Base-by-base conservation (phyloP, 2,113 vertebrate species). In the Zingel zingel region DNA sequence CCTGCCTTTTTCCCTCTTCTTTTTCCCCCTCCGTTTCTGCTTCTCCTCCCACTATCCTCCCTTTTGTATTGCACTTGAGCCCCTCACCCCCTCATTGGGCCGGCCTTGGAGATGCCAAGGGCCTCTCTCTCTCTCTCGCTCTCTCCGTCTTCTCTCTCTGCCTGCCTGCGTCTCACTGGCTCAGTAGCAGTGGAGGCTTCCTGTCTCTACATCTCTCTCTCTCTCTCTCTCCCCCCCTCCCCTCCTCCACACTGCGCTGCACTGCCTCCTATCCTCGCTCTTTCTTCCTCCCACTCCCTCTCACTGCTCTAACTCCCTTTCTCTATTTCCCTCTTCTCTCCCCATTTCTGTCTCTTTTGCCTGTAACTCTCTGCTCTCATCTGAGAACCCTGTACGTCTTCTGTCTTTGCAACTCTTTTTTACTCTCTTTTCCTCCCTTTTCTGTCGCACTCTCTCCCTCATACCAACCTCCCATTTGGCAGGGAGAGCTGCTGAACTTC, bases 241-340 rank as follows among this genome's bases (percentile, higher is more conserved):
- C 78, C 77, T 77, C 33, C 77, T 67, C 82, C 79, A 75, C 89
- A 90, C 90, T 91, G 89, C 91, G 73, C 92, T 91, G 91, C 80
- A 63, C 92, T 91, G 90, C 90, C 87, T 92, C 90, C 91, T 84
- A 86, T 93, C 87, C 92, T 91, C 69, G 78, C 89, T 88, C 90
- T 93, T 90, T 93, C 89, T 92, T 92, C 91, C 90, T 91, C 92
- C 88, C 91, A 91, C 88, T 90, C 90, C 86, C 91, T 88, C 90
- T 89, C 88, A 82, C 77, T 79, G 91, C 88, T 93, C 85, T 86
- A 80, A 90, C 90, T 93, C 93, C 82, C 88, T 90, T 69, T 85
- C 85, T 88, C 84, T 84, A 53, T 84, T 86, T 82, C 83, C 84
- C 85, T 90, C 83, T 74, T 83, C 83, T 88, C 85, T 89, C 81